Percentiles rank a stretch among this genome's conserved stretches.
These are phyloP conservation scores for Lacerta agilis DNA, from an alignment of 2,797 vertebrate genomes.

Conservation along the genomic window DNA sequence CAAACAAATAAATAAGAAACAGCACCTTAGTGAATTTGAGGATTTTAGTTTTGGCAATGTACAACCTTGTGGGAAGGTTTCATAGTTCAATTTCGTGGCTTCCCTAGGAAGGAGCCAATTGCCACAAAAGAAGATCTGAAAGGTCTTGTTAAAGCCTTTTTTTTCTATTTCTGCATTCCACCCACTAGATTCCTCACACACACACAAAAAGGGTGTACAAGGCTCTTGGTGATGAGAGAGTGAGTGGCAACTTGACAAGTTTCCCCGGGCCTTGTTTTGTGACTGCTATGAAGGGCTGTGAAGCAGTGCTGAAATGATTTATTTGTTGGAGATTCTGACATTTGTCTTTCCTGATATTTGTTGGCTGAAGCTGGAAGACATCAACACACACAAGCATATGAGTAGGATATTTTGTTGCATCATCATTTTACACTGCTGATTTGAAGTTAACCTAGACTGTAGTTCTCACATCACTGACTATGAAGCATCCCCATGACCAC, in stretches of 20 bases:
- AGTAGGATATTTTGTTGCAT: not conserved
- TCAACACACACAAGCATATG: not conserved
- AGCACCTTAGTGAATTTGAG: not conserved
- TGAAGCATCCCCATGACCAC: not conserved
- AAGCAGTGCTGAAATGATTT: not conserved
- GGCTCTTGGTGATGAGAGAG: not conserved
- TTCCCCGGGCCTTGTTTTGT: not conserved
- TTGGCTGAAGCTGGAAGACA: not conserved
- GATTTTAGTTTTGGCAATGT: not conserved
- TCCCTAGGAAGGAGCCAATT: not conserved
- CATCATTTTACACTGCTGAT: not conserved
- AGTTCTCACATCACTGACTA: not conserved
- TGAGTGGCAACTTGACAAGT: not conserved
- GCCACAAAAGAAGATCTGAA: not conserved
- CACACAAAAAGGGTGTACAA: not conserved
- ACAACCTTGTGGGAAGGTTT: not conserved
- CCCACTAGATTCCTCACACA: not conserved
- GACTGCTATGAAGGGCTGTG: not conserved
- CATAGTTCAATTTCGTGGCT: not conserved
- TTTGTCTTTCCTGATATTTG: not conserved
- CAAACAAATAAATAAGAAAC: not conserved
- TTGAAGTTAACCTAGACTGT: not conserved
- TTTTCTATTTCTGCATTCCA: not conserved
- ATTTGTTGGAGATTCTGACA: not conserved
- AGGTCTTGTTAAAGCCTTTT: not conserved